Evolutionary conservation across 1,140 invertebrate genomes (phyloP), one percentile per base, ranked within the genome.

Genomic region (Ips nitidus): DNA sequence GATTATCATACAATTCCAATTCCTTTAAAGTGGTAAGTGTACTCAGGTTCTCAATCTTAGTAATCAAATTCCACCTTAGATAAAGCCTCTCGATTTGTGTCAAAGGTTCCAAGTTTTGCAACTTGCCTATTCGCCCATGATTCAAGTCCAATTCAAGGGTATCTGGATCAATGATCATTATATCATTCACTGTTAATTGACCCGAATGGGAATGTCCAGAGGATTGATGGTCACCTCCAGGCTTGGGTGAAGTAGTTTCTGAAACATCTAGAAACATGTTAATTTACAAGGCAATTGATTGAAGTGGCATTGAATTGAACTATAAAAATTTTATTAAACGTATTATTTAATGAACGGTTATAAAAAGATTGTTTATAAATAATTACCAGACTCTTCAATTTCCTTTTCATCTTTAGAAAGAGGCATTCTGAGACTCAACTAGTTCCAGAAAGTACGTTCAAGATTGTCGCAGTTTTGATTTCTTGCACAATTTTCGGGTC

Each of bases 1-100:
- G 95, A 83, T 98, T 99, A 82, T 99, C 98, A 81, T 98, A 97
- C 1, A 99, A 83, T 76, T 99, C 97, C 60, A 99, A 80, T 78
- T 98, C 95, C 55, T 86, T 85, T 0, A 98, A 82, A 36, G 88
- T 93, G 2, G 83, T 86, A 4, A 96, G 80, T 1, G 84, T 89
- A 66, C 88, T 79, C 37, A 97, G 79, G 81, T 95, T 95, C 80
- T 97, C 94, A 77, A 99, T 98, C 77, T 93, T 94, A 75, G 93
- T 97, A 6, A 98, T 94, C 1, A 97, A 83, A 83, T 99, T 99
- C 91, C 97, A 97, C 53, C 95, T 87, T 38, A 98, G 84, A 78
- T 90, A 95, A 42, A 97, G 81, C 75, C 87, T 89, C 83, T 97
- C 88, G 43, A 95, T 85, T 71, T 88, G 84, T 36, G 80, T 86